Conservation (phyloP, 2,797 vertebrate species). For the Coreius guichenoti region DNA sequence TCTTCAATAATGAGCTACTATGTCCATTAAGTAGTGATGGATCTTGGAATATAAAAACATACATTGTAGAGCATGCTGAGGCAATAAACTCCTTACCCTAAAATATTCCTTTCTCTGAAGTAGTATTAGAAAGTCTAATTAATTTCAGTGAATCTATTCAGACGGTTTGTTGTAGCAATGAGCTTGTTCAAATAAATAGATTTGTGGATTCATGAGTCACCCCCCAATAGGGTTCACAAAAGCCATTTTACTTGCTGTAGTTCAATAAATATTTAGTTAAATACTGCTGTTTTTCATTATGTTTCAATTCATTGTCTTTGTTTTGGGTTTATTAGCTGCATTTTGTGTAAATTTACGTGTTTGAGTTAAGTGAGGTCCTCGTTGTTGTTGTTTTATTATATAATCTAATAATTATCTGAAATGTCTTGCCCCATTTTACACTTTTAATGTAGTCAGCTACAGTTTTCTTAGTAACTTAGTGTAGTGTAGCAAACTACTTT, state of each 20-base stretch:
- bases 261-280: constrained; percentile 31
- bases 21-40: background rate
- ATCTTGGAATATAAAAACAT: background rate
- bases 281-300: constrained; percentile 10
- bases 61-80: background rate
- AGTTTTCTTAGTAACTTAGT: background rate
- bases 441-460: background rate
- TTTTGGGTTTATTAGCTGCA: background rate
- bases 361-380: background rate
- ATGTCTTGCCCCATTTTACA: background rate
- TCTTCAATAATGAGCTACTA: background rate
- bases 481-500: too few species aligned
- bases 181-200: constrained; percentile 35
- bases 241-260: constrained; percentile 12
- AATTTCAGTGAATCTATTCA: background rate
- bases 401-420: background rate
- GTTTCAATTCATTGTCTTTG: constrained; percentile 26
- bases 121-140: background rate
- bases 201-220: constrained; percentile 1
- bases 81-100: background rate
- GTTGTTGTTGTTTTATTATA: background rate
- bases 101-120: background rate
- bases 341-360: background rate
- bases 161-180: constrained; percentile 24
- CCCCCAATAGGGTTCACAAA: background rate